Evolutionary conservation across 2,113 vertebrate genomes (phyloP).

Genomic region (Oxygymnocypris stewartii): DNA sequence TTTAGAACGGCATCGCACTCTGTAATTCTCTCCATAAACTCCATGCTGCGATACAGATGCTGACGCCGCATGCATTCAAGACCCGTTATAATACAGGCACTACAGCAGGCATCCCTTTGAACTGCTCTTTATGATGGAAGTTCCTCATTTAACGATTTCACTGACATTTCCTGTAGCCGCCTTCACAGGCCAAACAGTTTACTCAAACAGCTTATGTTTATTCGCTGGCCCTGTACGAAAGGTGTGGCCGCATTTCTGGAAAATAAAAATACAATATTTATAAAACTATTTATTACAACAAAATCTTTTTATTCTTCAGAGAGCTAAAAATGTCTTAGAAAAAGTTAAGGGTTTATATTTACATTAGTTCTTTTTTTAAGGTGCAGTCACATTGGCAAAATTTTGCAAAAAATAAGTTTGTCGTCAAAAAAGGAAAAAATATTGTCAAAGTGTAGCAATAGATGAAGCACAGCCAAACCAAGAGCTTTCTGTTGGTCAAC

Average conservation of each 20-base stretch:
- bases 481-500: too few species aligned
- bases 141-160: conserved; percentile 64
- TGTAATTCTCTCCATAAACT: conserved; percentile 56
- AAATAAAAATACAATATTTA: not conserved
- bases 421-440: too few species aligned
- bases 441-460: too few species aligned
- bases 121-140: conserved; percentile 65
- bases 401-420: too few species aligned
- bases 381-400: too few species aligned
- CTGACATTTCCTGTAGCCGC: conserved; percentile 72
- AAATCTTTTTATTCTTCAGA: not conserved
- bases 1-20: conserved; percentile 19
- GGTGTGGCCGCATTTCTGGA: not conserved
- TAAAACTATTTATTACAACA: not conserved
- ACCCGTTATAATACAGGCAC: conserved; percentile 60
- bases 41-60: conserved; percentile 70
- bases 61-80: conserved; percentile 54
- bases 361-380: too few species aligned
- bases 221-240: not conserved
- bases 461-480: too few species aligned
- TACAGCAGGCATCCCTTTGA: conserved; percentile 74
- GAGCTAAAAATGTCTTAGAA: not conserved
- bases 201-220: conserved; percentile 59
- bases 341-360: not conserved
- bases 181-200: conserved; percentile 54